These are phyloP conservation scores for Brachystomella parvula DNA, from an alignment of 1,140 invertebrate species.

Conservation along the genomic window DNA sequence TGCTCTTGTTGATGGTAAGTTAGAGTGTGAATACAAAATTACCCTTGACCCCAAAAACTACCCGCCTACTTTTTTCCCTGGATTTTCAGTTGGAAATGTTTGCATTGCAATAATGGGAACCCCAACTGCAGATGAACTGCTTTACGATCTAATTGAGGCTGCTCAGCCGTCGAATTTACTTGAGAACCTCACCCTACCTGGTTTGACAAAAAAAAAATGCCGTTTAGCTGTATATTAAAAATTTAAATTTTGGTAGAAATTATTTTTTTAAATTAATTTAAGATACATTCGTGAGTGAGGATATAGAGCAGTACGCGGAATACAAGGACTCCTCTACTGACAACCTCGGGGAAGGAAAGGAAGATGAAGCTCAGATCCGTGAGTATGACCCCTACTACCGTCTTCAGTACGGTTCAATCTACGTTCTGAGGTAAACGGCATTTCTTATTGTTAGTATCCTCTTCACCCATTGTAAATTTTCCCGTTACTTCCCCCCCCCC, in stretches of 20 bases:
- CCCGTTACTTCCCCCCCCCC: no score
- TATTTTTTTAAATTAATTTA: no score
- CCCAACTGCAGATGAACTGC: neutral
- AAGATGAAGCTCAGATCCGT: neutral
- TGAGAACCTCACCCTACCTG: neutral
- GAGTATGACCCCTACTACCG: neutral
- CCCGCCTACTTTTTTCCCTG: neutral
- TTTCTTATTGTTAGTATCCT: neutral
- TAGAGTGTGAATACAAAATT: neutral
- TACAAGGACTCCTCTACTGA: neutral
- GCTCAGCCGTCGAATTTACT: slow-evolving; percentile 3
- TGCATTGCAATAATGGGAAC: slow-evolving; percentile 11
- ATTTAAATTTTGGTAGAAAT: no score
- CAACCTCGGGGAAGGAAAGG: neutral
- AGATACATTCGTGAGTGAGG: neutral
- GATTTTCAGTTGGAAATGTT: slow-evolving; percentile 9
- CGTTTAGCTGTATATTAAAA: no score
- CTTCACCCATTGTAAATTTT: neutral
- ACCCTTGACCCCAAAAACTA: no score
- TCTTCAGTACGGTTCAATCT: slow-evolving; percentile 3
- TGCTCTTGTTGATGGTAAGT: slow-evolving; percentile 19
- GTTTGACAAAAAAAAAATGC: no score
- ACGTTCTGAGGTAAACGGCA: slow-evolving; percentile 5
- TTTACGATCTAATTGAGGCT: slow-evolving; percentile 2
- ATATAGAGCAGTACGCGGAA: neutral